phyloP scores from a whole-genome alignment of 2,888 invertebrate genomes.

The Linnaemya tessellans region DNA sequence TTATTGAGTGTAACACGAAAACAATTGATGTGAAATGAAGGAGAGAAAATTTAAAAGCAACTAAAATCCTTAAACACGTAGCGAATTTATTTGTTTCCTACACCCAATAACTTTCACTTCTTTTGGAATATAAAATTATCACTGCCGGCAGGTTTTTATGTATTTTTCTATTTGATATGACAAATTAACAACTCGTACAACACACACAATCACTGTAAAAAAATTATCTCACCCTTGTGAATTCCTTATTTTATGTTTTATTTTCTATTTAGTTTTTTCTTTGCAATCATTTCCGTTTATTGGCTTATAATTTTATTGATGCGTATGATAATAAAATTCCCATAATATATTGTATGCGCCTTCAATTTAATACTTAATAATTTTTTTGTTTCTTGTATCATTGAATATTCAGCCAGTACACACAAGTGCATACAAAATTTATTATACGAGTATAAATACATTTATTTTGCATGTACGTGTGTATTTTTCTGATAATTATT shows the following conservation, averaged over 20 bases:
- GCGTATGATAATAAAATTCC: constrained; percentile 62
- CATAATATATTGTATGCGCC: constrained; percentile 49
- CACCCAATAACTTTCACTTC: background rate
- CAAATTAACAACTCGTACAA: background rate
- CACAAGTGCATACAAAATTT: background rate
- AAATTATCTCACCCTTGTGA: background rate
- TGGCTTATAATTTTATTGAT: constrained; percentile 56
- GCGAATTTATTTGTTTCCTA: background rate
- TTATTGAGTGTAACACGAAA: no score
- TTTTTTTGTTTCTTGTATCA: background rate
- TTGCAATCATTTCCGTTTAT: constrained; percentile 6
- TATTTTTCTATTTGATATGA: background rate
- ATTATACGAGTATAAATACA: background rate
- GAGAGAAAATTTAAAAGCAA: background rate
- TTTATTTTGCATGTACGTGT: background rate
- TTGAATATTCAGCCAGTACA: background rate
- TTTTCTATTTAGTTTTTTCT: background rate
- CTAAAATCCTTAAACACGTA: background rate
- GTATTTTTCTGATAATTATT: background rate
- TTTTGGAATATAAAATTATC: no score
- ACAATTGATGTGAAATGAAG: background rate
- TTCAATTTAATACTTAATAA: constrained; percentile 2
- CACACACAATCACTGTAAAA: background rate
- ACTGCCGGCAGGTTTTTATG: background rate
- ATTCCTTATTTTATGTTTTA: constrained; percentile 22